Conservation (phyloP, 37 sponge, comb jelly and placozoan species). For the Halisarca cf. caerulea region DNA sequence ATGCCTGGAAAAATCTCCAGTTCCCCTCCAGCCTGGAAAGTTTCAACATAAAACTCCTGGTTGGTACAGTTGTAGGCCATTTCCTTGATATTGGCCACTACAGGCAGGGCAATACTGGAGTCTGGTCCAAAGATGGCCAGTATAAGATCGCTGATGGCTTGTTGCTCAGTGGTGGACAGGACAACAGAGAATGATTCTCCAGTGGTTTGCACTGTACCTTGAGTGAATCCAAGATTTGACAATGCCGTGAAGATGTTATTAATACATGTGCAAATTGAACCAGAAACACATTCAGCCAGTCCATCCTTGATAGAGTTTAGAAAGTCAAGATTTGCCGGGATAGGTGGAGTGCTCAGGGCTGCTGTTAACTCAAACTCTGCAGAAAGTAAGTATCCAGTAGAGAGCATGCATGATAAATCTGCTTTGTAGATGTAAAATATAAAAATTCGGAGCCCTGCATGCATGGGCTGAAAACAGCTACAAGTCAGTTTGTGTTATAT, state of each 20-base stretch:
- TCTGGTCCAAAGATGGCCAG: neutral
- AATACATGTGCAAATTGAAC: neutral
- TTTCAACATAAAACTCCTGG: neutral
- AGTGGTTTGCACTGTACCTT: neutral
- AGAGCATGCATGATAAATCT: too few relatives aligned
- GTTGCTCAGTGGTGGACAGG: neutral
- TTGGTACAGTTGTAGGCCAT: neutral
- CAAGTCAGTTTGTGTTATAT: too few relatives aligned
- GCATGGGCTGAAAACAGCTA: too few relatives aligned
- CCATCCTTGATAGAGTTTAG: neutral
- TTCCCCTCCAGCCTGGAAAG: neutral
- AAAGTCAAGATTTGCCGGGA: neutral
- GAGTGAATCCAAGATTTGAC: neutral
- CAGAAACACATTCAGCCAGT: neutral
- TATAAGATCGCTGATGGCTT: neutral
- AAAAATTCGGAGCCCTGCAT: too few relatives aligned
- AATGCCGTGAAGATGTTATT: neutral
- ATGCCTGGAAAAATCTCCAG: neutral
- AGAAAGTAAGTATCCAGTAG: too few relatives aligned
- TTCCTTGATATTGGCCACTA: neutral
- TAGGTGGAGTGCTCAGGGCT: neutral
- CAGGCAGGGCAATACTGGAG: neutral
- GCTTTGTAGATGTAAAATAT: too few relatives aligned
- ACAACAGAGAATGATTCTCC: neutral
- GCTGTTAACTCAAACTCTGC: neutral